These are phyloP conservation scores for Cheilosia impressa DNA, from an alignment of 2,888 invertebrate species.

Conservation along the genomic window DNA sequence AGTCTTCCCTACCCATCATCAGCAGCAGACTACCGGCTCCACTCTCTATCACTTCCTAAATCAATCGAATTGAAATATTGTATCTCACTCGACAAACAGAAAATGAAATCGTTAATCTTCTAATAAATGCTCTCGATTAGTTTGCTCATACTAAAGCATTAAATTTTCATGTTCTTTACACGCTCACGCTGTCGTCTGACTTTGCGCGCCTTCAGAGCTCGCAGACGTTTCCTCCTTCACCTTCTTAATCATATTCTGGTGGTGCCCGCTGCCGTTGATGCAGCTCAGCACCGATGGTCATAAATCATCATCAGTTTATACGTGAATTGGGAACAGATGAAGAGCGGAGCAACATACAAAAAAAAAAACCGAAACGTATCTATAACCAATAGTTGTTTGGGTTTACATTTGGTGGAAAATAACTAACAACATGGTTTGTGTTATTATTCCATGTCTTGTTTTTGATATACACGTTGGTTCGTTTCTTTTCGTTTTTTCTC, in stretches of 20 bases:
- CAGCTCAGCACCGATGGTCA: slow-evolving; percentile 63
- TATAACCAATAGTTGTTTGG: slow-evolving; percentile 64
- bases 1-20: background rate
- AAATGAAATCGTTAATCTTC: slow-evolving; percentile 70
- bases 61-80: slow-evolving; percentile 52
- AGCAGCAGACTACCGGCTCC: background rate
- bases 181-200: slow-evolving; percentile 32
- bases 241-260: slow-evolving; percentile 20
- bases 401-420: slow-evolving; percentile 65
- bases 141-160: slow-evolving; percentile 47
- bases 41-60: slow-evolving; percentile 35
- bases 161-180: slow-evolving; percentile 45
- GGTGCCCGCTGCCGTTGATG: slow-evolving; percentile 30
- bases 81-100: slow-evolving; percentile 51
- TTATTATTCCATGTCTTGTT: slow-evolving; percentile 48
- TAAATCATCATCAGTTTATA: slow-evolving; percentile 75
- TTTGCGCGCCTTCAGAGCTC: background rate
- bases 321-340: slow-evolving; percentile 67
- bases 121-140: slow-evolving; percentile 73
- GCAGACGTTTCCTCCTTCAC: slow-evolving; percentile 24
- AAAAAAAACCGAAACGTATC: slow-evolving; percentile 43
- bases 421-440: slow-evolving; percentile 67
- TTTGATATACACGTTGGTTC: slow-evolving; percentile 29
- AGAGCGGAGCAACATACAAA: background rate
- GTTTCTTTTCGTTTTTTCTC: slow-evolving; percentile 17